These are phyloP conservation scores for Ichneumoninae sp. DNA, from an alignment of 2,888 invertebrate species.

Conservation along the genomic window DNA sequence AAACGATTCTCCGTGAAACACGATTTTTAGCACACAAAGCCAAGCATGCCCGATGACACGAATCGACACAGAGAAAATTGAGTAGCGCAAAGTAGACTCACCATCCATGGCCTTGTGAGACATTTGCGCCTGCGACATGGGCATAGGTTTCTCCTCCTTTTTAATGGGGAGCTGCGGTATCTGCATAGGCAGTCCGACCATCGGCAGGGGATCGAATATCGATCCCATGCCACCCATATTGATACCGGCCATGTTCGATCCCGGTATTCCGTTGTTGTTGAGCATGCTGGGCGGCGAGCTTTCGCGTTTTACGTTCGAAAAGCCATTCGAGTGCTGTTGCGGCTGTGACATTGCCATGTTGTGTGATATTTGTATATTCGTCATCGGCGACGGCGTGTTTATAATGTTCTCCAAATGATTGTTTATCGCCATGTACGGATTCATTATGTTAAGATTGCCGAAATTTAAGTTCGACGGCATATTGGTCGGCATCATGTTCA, in stretches of 20 bases:
- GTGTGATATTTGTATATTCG: conserved; percentile 79
- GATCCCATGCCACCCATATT: conserved; percentile 86
- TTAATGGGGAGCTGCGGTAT: conserved; percentile 85
- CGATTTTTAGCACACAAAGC: conserved; percentile 53
- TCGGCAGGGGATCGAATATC: conserved; percentile 88
- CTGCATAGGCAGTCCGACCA: conserved; percentile 81
- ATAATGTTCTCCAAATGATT: conserved; percentile 81
- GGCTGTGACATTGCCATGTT: conserved; percentile 76
- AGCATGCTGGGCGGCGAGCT: conserved; percentile 82
- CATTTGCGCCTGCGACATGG: conserved; percentile 87
- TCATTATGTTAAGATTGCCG: conserved; percentile 79
- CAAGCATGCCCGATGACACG: conserved; percentile 47
- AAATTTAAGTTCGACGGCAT: conserved; percentile 79
- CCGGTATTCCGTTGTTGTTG: conserved; percentile 85
- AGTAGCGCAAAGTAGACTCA: conserved; percentile 70
- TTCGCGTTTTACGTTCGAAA: conserved; percentile 84
- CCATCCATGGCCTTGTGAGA: conserved; percentile 82
- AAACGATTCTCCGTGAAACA: conserved; percentile 41
- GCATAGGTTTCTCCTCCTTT: conserved; percentile 87
- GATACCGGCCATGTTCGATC: conserved; percentile 84
- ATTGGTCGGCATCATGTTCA: conserved; percentile 78
- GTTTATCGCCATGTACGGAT: conserved; percentile 78
- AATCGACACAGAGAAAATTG: conserved; percentile 2
- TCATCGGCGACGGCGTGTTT: conserved; percentile 75
- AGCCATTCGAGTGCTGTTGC: conserved; percentile 83